Evolutionary conservation across 2,888 invertebrate genomes (phyloP).

Genomic region (Lissocephala sabroskyi): DNA sequence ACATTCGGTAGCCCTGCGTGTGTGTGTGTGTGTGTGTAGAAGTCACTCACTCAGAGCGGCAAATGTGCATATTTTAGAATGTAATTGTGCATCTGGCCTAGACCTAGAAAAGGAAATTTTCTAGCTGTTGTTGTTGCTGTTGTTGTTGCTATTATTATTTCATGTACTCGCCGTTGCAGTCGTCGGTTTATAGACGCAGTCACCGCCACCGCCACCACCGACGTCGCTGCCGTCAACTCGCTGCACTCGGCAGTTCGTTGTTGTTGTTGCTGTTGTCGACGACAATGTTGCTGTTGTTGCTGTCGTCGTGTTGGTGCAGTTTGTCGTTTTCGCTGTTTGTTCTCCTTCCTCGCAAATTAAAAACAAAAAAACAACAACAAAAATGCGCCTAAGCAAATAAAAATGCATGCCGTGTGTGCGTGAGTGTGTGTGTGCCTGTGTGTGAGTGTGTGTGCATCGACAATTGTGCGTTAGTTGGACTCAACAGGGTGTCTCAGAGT

Average conservation of each 20-base stretch:
- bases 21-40: no score
- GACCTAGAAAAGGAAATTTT: slow-evolving; percentile 72
- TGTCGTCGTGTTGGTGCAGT: slow-evolving; percentile 5
- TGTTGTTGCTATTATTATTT: slow-evolving; percentile 21
- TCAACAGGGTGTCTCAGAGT: slow-evolving; percentile 9
- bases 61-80: slow-evolving; percentile 65
- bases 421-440: slow-evolving; percentile 6
- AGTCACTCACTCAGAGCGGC: no score
- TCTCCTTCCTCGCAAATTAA: slow-evolving; percentile 67
- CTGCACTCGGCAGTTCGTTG: no score
- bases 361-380: no score
- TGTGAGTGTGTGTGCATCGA: no score
- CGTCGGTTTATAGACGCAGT: no score
- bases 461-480: not conserved
- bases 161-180: no score
- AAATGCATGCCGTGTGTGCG: slow-evolving; percentile 27
- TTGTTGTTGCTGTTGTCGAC: slow-evolving; percentile 3
- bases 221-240: no score
- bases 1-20: slow-evolving; percentile 1
- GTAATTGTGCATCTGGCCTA: slow-evolving; percentile 71
- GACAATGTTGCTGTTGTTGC: slow-evolving; percentile 5
- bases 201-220: no score
- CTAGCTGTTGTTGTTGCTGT: slow-evolving; percentile 64
- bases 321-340: slow-evolving; percentile 37
- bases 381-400: slow-evolving; percentile 62